Evolutionary conservation across 2,113 vertebrate species (phyloP), one percentile per base, ranked within the genome.

Genomic region (Megaleporinus macrocephalus): DNA sequence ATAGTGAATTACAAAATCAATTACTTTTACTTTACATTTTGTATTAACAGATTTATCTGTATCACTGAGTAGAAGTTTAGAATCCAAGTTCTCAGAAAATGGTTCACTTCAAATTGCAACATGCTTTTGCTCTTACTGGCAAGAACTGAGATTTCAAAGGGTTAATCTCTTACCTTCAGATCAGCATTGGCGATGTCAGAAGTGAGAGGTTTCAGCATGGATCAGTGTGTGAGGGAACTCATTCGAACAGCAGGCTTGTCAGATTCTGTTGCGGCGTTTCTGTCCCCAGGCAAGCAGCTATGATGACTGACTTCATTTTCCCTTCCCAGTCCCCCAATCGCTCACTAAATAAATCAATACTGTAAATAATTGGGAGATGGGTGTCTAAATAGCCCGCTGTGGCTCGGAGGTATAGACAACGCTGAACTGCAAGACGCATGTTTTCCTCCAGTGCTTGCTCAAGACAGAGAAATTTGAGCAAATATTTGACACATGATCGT

Each of bases 261-360:
- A 84, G 87, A 90, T 90, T 89, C 89, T 91, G 91, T 93, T 91
- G 90, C 88, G 73, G 85, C 68, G 85, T 92, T 92, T 92, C 90
- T 89, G 41, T 91, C 93, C 92, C 80, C 80, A 80, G 94, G 93
- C 90, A 78, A 92, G 86, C 84, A 88, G 88, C 91, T 91, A 92
- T 89, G 89, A 93, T 85, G 90, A 88, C 90, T 91, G 90, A 92
- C 90, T 92, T 92, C 87, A 93, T 92, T 90, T 49, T 90, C 79
- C 90, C 86, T 92, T 91, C 90, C 87, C 89, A 87, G 87, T 89
- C 89, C 86, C 88, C 90, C 92, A 91, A 94, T 94, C 90, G 93
- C 90, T 95, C 94, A 94, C 78, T 71, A 93, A 92, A 93, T 92
- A 91, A 94, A 95, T 95, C 93, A 94, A 95, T 95, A 94, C 90